Evolutionary conservation across 2,888 invertebrate genomes (phyloP), one percentile per base, ranked within the genome.

Genomic region (Eilema depressum): DNA sequence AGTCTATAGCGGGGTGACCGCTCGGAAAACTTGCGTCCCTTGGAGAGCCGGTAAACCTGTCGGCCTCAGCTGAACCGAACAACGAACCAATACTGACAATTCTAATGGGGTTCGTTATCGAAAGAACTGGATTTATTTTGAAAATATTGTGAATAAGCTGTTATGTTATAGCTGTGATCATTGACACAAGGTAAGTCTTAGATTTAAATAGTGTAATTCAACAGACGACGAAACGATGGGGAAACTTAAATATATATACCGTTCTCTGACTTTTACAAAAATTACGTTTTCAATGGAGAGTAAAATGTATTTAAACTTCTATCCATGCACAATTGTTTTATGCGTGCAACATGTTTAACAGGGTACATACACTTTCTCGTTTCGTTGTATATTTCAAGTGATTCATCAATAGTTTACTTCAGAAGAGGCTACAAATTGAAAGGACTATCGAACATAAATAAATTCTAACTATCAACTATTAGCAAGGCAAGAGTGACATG

Each of bases 401-500:
- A 47, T 47, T 20, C 5, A 47, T 47, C 20, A 47, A 47, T 1
- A 20, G 20, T 17, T 20, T 47, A 20, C 17, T 47, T 20, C 12
- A 41, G 17, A 41, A 17, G 41, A 41, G 14, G 17, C 17, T 47
- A 47, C 20, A 41, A 41, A 41, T 20, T 47, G 14, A 20, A 20
- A 47, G 0, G 47, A 4, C 41, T 41, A 37, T 37, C 14, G 41
- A 12, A 17, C 2, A 17, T 3, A 17, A 3, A 17, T 17, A 11
- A 37, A 37, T 41, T 1, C 53, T 62, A 63, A 57, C 63, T 59
- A 41, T 11, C 25, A 73, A 23, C 53, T 57, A 70, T 67, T 60
- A 69, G 68, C 62, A 64, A 57, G 64, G 63, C 65, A 47, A 7
- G 37, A 68, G 63, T 64, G 66, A 17, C 41, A 60, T 12, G n/a